A percentile compares a stretch with the other conserved stretches of the same genome.
phyloP scores from a whole-genome alignment of 2,888 invertebrate genomes.

The Trypoxylon attenuatum region DNA sequence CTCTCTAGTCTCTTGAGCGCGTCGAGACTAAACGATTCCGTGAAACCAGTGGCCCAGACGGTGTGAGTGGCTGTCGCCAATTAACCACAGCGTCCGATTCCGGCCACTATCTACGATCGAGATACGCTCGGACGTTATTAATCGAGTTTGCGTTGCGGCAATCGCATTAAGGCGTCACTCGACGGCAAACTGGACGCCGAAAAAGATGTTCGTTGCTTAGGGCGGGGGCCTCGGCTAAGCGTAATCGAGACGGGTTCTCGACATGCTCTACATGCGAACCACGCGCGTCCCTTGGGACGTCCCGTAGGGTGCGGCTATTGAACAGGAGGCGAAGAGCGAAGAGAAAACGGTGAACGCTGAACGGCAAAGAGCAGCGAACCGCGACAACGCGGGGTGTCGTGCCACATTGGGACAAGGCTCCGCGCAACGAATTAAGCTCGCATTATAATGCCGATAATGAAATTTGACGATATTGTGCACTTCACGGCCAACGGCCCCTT shows the following conservation, averaged over 20 bases:
- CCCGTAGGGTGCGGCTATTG: slow-evolving; percentile 47
- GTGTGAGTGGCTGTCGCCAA: too few relatives aligned
- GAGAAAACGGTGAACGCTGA: too few relatives aligned
- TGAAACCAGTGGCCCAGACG: too few relatives aligned
- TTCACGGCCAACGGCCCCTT: slow-evolving; percentile 62
- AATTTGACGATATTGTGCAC: slow-evolving; percentile 74
- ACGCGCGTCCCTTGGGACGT: slow-evolving; percentile 42
- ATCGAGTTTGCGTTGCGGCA: neutral
- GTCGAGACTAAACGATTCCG: slow-evolving; percentile 42
- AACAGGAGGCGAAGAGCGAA: too few relatives aligned
- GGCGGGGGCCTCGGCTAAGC: neutral
- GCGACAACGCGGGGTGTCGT: slow-evolving; percentile 26
- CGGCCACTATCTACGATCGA: too few relatives aligned
- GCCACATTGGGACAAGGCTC: slow-evolving; percentile 29
- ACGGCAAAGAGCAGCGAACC: slow-evolving; percentile 27
- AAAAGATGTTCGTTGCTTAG: neutral
- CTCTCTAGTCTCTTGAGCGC: too few relatives aligned
- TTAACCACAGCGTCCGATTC: too few relatives aligned
- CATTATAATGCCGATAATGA: slow-evolving; percentile 74
- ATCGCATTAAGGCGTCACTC: slow-evolving; percentile 1
- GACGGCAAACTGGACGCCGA: too few relatives aligned
- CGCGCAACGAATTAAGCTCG: slow-evolving; percentile 67
- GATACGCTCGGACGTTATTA: neutral
- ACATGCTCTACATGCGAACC: slow-evolving; percentile 29
- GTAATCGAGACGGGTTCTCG: slow-evolving; percentile 15